phyloP scores from a whole-genome alignment of 2,888 invertebrate species.

The Lepetodrilus schrolli region DNA sequence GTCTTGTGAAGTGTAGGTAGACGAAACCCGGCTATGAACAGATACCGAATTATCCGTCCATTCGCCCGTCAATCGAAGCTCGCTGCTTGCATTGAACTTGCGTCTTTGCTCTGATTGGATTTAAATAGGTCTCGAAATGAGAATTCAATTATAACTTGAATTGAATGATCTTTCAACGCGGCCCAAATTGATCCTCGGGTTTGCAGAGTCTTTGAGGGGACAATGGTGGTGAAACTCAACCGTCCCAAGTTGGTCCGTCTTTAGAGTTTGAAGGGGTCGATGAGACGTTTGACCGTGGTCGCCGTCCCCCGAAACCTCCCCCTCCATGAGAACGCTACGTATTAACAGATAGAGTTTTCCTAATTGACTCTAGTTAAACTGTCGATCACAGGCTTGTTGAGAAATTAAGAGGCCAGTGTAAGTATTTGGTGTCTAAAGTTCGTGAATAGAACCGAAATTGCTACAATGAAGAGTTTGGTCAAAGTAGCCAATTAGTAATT shows the following conservation, averaged over 20 bases:
- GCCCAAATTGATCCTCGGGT: conserved; percentile 20
- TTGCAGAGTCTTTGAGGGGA: not conserved
- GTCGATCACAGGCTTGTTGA: conserved; percentile 14
- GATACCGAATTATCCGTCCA: conserved; percentile 23
- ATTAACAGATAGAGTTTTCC: not conserved
- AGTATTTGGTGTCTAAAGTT: conserved; percentile 19
- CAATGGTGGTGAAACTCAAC: conserved; percentile 20
- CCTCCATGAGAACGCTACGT: not conserved
- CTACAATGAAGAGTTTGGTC: conserved; percentile 11
- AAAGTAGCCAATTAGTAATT: conserved; percentile 18
- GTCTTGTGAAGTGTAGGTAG: not conserved
- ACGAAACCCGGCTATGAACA: not conserved
- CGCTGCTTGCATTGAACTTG: conserved; percentile 14
- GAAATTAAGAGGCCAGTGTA: conserved; percentile 15
- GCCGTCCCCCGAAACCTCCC: not conserved
- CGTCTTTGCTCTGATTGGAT: conserved; percentile 32
- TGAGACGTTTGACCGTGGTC: conserved; percentile 6
- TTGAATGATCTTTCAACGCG: conserved; percentile 30
- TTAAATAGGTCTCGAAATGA: conserved; percentile 34
- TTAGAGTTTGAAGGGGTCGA: not conserved
- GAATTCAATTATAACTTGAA: conserved; percentile 32
- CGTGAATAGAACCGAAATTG: conserved; percentile 11
- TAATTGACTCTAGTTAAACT: conserved; percentile 25
- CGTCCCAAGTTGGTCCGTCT: not conserved
- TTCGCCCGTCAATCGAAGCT: conserved; percentile 25